Evolutionary conservation across 2,797 vertebrate species (phyloP).

Genomic region (Labeo calbasu): DNA sequence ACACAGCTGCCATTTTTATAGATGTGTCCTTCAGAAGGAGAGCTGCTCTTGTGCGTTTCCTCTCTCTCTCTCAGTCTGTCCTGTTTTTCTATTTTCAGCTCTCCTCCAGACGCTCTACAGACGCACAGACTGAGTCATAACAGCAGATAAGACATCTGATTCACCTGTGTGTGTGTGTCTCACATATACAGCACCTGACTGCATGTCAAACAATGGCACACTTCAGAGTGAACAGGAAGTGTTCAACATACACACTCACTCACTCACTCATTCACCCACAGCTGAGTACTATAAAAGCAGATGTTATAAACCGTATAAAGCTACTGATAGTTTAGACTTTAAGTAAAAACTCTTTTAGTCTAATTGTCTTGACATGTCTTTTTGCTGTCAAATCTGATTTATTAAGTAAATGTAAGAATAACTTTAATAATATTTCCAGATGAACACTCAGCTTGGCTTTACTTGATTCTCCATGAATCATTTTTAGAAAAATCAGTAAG

Average conservation of each 20-base stretch:
- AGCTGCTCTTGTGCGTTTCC: not conserved
- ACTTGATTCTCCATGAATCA: not conserved
- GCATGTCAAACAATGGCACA: conserved; percentile 21
- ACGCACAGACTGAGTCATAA: conserved; percentile 10
- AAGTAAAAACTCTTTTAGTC: too few relatives aligned
- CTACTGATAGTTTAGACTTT: not conserved
- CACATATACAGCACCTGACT: not conserved
- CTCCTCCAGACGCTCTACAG: conserved; percentile 21
- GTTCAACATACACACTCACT: not conserved
- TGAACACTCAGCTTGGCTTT: not conserved
- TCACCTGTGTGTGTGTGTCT: conserved; percentile 13
- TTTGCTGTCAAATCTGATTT: too few relatives aligned
- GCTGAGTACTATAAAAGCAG: not conserved
- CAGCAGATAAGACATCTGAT: conserved; percentile 13
- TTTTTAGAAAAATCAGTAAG: not conserved
- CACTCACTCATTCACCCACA: not conserved
- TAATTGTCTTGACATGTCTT: too few relatives aligned
- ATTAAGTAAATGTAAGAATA: not conserved
- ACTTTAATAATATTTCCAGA: not conserved
- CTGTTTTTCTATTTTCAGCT: conserved; percentile 30
- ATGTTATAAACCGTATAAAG: not conserved
- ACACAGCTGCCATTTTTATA: conserved; percentile 16
- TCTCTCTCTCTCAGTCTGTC: not conserved
- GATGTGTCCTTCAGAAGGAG: conserved; percentile 15
- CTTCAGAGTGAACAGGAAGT: not conserved